A percentile compares a stretch with the other conserved stretches of the same genome.
These are phyloP conservation scores for Atrichornis clamosus DNA, from an alignment of 2,113 vertebrate genomes.

Conservation along the genomic window DNA sequence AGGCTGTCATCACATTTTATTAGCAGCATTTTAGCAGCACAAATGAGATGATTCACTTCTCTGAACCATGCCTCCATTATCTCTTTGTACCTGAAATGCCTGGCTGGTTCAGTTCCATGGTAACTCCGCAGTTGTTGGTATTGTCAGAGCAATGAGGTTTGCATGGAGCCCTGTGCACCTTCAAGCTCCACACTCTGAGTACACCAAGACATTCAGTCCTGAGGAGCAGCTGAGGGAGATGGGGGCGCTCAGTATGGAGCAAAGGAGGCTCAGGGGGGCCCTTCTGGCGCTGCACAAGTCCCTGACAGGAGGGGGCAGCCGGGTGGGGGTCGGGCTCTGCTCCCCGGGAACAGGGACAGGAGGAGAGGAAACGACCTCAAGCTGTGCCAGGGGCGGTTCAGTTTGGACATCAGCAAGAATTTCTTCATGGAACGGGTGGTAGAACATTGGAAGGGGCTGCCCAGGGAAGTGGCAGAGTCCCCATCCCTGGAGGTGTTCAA, in stretches of 20 bases:
- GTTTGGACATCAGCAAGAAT: not conserved
- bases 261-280: not conserved
- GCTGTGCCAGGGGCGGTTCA: not conserved
- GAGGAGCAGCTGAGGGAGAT: not conserved
- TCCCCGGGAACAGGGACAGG: not conserved
- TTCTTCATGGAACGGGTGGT: not conserved
- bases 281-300: not conserved
- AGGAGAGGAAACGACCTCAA: not conserved
- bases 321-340: not conserved
- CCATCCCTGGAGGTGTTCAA: not conserved
- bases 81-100: not conserved
- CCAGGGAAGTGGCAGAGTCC: too few relatives aligned
- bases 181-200: not conserved
- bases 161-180: not conserved
- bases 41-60: not conserved
- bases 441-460: not conserved
- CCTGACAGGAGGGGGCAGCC: not conserved
- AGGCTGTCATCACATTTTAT: conserved; percentile 56
- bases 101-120: not conserved
- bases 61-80: not conserved
- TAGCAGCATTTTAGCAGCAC: not conserved
- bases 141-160: accelerated
- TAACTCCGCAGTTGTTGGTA: not conserved
- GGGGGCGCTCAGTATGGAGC: not conserved
- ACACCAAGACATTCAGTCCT: not conserved